These are phyloP conservation scores for Bemisia tabaci DNA, from an alignment of 1,140 invertebrate species.

Conservation along the genomic window DNA sequence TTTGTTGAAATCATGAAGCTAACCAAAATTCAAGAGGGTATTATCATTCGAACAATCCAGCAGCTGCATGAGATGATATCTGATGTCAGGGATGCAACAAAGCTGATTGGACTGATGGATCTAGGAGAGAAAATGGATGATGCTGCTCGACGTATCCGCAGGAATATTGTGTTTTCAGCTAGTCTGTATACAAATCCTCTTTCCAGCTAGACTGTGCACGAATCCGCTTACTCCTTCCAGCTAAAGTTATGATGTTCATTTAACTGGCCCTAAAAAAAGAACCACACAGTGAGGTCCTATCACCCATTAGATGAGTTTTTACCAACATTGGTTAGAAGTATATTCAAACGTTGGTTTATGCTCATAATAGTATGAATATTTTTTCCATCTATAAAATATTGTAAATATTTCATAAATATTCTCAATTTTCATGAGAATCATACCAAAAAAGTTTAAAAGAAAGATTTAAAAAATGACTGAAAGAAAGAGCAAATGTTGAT, in stretches of 20 bases:
- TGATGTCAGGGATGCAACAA: conserved; percentile 84
- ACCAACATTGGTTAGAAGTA: no score
- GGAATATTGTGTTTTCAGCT: conserved; percentile 96
- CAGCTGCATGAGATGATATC: conserved; percentile 84
- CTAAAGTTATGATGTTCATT: neutral
- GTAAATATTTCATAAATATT: no score
- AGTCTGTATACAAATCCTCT: conserved; percentile 67
- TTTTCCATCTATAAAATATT: no score
- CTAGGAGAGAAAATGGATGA: conserved; percentile 91
- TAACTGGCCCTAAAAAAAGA: neutral
- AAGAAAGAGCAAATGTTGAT: no score
- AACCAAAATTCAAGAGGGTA: conserved; percentile 93
- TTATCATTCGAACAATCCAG: conserved; percentile 95
- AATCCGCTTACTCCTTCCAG: neutral
- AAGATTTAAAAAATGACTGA: no score
- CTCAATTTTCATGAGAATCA: no score
- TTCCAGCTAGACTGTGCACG: no score
- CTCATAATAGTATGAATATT: no score
- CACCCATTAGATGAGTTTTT: no score
- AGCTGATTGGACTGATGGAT: conserved; percentile 82
- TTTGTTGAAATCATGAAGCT: conserved; percentile 86
- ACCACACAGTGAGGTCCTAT: no score
- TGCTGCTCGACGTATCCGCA: conserved; percentile 79
- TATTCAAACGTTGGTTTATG: no score
- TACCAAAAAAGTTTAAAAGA: no score